Percentiles rank a stretch among this genome's conserved stretches.
Conservation (phyloP, 2,113 vertebrate species). For the Perca fluviatilis region DNA sequence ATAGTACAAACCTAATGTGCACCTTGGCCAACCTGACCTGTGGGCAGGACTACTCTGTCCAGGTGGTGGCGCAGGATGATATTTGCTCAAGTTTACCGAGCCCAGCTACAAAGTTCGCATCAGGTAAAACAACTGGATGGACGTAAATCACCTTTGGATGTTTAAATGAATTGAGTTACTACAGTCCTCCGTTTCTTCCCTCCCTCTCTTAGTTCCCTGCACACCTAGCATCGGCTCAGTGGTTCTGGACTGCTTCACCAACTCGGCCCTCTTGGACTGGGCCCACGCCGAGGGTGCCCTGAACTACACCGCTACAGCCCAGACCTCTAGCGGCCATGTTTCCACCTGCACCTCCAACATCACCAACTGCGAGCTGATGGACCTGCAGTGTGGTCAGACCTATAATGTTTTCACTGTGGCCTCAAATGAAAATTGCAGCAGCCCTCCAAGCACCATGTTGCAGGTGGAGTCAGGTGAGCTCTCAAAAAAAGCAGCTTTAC, state of each 20-base stretch:
- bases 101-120: constrained; percentile 49
- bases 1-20: constrained; percentile 55
- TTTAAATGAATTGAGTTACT: not conserved
- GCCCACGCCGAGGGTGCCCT: constrained; percentile 51
- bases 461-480: constrained; percentile 77
- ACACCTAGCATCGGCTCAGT: constrained; percentile 57
- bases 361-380: constrained; percentile 78
- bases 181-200: not conserved
- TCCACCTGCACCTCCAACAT: constrained; percentile 70
- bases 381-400: constrained; percentile 75
- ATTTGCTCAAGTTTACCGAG: constrained; percentile 83
- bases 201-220: constrained; percentile 78
- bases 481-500: not conserved
- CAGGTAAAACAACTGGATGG: constrained; percentile 74
- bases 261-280: constrained; percentile 76
- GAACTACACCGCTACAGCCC: constrained; percentile 71
- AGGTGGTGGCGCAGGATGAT: constrained; percentile 75
- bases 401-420: constrained; percentile 73
- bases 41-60: constrained; percentile 74
- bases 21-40: constrained; percentile 76
- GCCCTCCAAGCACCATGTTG: constrained; percentile 56
- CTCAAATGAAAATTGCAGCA: constrained; percentile 71
- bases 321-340: constrained; percentile 1
- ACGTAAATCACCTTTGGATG: not conserved
- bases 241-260: constrained; percentile 77